Evolutionary conservation across 2,797 vertebrate genomes (phyloP), one percentile per base, ranked within the genome.

Genomic region (Chaunax sp.): DNA sequence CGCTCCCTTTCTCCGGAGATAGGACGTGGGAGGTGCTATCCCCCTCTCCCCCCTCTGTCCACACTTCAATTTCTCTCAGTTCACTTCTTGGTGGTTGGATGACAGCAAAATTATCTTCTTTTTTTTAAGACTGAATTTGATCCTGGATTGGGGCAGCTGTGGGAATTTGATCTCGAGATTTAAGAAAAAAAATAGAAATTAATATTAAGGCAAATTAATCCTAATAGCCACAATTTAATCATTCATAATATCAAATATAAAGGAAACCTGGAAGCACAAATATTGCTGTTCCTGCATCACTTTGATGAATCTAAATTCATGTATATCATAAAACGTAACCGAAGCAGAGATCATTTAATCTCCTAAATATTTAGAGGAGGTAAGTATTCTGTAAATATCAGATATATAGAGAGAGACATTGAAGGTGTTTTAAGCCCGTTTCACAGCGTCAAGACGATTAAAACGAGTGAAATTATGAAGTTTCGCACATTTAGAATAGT

Each of bases 11-110:
- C 69, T 63, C 76, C 80, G 56, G 79, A 87, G 73, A 86, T 77
- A 87, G 89, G 87, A 90, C 82, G 92, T 92, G 89, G 92, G 92
- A 92, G 92, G 92, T 84, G 89, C 90, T 90, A 79, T 90, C 74
- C 86, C n/a, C 76, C 80, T 77, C 89, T 88, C 86, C 75, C 72
- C 83, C 72, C 66, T 83, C 87, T 80, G 61, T 83, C 71, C 78
- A 81, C 80, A 79, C 84, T 86, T 74, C 70, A 65, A 86, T 81
- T 85, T 78, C 65, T 62, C 43, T 79, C 76, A 69, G 30, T 89
- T 77, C 59, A 70, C 77, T 77, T 86, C 71, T 68, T 67, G 64
- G 60, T 70, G 72, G 50, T 70, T 65, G 43, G 69, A 78, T 55
- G 68, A 40, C 62, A 77, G 20, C 2, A 62, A 44, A 69, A 59